Conservation (phyloP, 2,888 invertebrate genomes). For the Amblyjoppa proteus region DNA sequence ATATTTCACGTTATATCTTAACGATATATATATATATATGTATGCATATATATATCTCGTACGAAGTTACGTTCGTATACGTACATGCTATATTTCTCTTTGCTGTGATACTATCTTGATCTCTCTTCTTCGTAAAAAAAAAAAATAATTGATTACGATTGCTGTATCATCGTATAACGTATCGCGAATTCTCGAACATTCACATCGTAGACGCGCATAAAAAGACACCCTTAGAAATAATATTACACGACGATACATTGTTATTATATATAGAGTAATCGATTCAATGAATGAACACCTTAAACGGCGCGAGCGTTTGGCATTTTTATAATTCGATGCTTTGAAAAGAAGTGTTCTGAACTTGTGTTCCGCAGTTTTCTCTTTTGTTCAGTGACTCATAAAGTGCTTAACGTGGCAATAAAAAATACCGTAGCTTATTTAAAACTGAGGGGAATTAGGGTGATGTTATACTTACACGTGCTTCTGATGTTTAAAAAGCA, state of each 20-base stretch:
- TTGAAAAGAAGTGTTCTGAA: neutral
- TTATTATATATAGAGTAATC: neutral
- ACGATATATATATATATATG: constrained; percentile 17
- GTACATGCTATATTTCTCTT: constrained; percentile 65
- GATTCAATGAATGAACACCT: neutral
- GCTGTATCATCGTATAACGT: constrained; percentile 25
- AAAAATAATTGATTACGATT: constrained; percentile 31
- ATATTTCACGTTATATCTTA: constrained; percentile 49
- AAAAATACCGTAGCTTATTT: too few species aligned
- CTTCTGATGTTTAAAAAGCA: neutral
- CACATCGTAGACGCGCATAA: neutral
- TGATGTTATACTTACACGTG: neutral
- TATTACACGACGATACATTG: constrained; percentile 11
- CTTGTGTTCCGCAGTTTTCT: neutral
- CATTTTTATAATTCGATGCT: neutral
- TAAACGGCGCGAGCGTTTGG: neutral
- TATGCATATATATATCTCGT: constrained; percentile 3
- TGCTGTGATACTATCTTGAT: constrained; percentile 72
- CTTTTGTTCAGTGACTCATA: neutral
- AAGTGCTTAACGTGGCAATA: neutral
- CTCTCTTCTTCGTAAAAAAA: constrained; percentile 58
- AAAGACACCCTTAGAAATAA: neutral
- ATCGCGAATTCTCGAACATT: constrained; percentile 32
- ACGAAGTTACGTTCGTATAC: constrained; percentile 35
- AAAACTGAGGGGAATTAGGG: neutral